These are phyloP conservation scores for Leistus spinibarbis DNA, from an alignment of 2,888 invertebrate species.

Conservation along the genomic window DNA sequence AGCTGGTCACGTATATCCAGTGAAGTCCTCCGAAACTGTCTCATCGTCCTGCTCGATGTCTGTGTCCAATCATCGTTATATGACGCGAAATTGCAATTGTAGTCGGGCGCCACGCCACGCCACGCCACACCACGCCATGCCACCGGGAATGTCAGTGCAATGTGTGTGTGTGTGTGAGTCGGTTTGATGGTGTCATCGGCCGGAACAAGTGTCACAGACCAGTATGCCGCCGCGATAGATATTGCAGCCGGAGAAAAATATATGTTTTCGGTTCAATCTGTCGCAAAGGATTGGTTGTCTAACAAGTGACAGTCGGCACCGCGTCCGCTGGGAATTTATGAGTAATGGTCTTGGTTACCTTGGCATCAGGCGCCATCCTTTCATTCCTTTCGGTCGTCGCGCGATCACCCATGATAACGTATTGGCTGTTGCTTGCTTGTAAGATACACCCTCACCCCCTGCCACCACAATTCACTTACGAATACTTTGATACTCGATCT, in stretches of 20 bases:
- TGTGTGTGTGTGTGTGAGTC: background rate
- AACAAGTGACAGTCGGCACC: constrained; percentile 55
- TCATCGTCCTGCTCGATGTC: background rate
- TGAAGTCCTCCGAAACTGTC: background rate
- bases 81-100: background rate
- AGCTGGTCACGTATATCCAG: background rate
- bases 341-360: constrained; percentile 54
- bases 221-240: too few species aligned
- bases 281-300: constrained; percentile 56
- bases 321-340: constrained; percentile 53
- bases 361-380: constrained; percentile 47
- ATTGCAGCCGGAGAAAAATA: constrained; percentile 50
- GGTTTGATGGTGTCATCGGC: background rate
- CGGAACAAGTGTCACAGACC: constrained; percentile 23
- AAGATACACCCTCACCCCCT: background rate
- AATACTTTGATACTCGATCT: background rate
- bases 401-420: constrained; percentile 17
- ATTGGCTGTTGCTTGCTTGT: constrained; percentile 4
- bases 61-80: background rate
- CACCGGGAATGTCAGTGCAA: background rate
- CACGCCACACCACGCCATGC: too few species aligned
- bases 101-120: too few species aligned
- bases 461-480: background rate
- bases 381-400: constrained; percentile 32
- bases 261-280: constrained; percentile 55